Evolutionary conservation across 2,797 vertebrate species (phyloP), one percentile per base, ranked within the genome.

Genomic region (Xyrichtys novacula): DNA sequence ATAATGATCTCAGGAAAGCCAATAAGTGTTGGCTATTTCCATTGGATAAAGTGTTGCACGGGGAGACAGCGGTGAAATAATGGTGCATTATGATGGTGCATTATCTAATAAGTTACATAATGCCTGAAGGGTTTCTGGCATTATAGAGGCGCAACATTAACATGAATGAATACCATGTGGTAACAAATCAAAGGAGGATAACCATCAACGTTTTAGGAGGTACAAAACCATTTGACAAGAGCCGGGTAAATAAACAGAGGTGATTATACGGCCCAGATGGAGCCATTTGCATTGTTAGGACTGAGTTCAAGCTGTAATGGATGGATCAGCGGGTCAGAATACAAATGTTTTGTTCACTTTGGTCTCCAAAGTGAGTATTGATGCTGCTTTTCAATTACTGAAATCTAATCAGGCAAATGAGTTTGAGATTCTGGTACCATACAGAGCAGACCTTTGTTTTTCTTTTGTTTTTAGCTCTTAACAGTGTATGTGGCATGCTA

Each of bases 91-190:
- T 42, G 43, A 60, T 7, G 19, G n/a, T 57, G 12, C 0, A 44
- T 76, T 71, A 67, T 62, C 39, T 42, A 63, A 61, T 50, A 20
- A 32, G 40, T 70, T 74, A 47, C 19, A 38, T 54, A 67, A 81
- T 29, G 55, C 26, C 47, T 20, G 29, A 16, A 36, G 11, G 46
- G 16, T 12, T 16, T 78, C 17, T 66, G 55, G 31, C 22, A 63
- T 23, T n/a, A 19, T 19, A 28, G n/a, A 52, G 31, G 9, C 40
- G 42, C 26, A 60, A 68, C 46, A 69, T 65, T 43, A 76, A 36
- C 19, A 52, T 57, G 39, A 69, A 54, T 26, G 19, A 69, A 58
- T 17, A 38, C 3, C 46, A 63, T 46, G 29, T 15, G 57, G 50
- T 32, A 38, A 67, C 43, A 65, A 62, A 76, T 64, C 39, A 36